These are phyloP conservation scores for Danionella cerebrum DNA, from an alignment of 2,113 vertebrate species.

Conservation along the genomic window DNA sequence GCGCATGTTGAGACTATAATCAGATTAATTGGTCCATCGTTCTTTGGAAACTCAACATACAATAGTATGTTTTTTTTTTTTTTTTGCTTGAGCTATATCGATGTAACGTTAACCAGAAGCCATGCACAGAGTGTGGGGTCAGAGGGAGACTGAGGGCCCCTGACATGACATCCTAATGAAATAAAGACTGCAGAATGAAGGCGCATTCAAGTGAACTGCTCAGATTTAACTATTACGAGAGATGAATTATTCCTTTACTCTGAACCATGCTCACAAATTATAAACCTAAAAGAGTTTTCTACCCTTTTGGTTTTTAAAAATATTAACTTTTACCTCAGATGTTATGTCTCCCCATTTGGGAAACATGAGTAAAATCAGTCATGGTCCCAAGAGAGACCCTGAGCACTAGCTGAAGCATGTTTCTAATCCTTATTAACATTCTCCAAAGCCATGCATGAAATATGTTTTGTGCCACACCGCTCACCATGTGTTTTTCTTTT, in stretches of 20 bases:
- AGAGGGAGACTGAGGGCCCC: constrained; percentile 26
- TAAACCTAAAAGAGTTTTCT: constrained; percentile 25
- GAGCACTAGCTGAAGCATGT: constrained; percentile 67
- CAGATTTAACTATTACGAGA: constrained; percentile 36
- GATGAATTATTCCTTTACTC: constrained; percentile 46
- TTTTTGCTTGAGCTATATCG: constrained; percentile 51
- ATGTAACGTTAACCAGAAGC: constrained; percentile 62
- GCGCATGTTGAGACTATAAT: constrained; percentile 86
- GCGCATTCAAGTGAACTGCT: constrained; percentile 21
- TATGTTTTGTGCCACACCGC: constrained; percentile 74
- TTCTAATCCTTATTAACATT: constrained; percentile 92
- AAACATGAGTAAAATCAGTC: constrained; percentile 46
- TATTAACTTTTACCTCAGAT: constrained; percentile 53
- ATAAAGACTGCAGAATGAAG: constrained; percentile 44
- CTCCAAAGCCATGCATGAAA: constrained; percentile 82
- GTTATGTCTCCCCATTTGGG: constrained; percentile 37
- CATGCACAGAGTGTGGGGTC: constrained; percentile 50
- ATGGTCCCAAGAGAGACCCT: constrained; percentile 40
- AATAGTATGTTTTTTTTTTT: constrained; percentile 8
- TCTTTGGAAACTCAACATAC: constrained; percentile 58
- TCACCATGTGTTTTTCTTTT: constrained; percentile 81
- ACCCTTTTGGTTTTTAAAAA: constrained; percentile 39
- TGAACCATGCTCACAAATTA: constrained; percentile 31
- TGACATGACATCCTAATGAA: constrained; percentile 47
- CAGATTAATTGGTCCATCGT: constrained; percentile 84